Evolutionary conservation across 1,140 invertebrate genomes (phyloP), one percentile per base, ranked within the genome.

Genomic region (Aradophagus sp.): DNA sequence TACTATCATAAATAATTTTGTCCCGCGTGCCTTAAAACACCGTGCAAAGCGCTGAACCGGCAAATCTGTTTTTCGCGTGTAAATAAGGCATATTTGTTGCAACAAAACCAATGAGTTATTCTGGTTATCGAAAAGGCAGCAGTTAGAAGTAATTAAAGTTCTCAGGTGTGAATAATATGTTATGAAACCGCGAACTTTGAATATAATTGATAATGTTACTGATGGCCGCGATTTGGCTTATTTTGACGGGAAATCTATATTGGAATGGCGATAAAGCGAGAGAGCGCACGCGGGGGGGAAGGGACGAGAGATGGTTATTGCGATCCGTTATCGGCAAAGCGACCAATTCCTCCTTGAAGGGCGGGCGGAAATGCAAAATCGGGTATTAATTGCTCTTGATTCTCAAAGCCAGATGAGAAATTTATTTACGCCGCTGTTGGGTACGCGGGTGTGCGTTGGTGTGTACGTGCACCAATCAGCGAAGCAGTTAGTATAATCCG

Each of bases 351-450:
- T 66, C 32, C 61, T 66, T 61, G 61, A 55, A 44, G 48, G 12
- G 38, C 53, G 55, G 48, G 65, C 55, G 68, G 48, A 72, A 72
- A 62, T 65, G 68, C 68, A 65, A 72, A 72, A 72, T 72, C 68
- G 68, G 38, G 55, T 66, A 72, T 72, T 72, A 72, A 72, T 72
- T 72, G 68, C 55, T 72, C 68, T 72, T 61, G 68, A 72, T 66
- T 72, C 61, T 62, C 69, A 59, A 61, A 72, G 69, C 62, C 69
- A 62, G 55, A 36, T n/a, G 69, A 56, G 44, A 72, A 72, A 62
- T 65, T 62, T 66, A 72, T 66, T 72, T 66, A 41, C 48, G 34
- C 52, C 66, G n/a, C n/a, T n/a, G n/a, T n/a, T n/a, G n/a, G n/a
- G n/a, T n/a, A n/a, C n/a, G n/a, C n/a, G n/a, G n/a, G n/a, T n/a